Percentiles rank a stretch among this genome's conserved stretches.
Conservation (phyloP, 2,797 vertebrate genomes). For the Dryobates pubescens region DNA sequence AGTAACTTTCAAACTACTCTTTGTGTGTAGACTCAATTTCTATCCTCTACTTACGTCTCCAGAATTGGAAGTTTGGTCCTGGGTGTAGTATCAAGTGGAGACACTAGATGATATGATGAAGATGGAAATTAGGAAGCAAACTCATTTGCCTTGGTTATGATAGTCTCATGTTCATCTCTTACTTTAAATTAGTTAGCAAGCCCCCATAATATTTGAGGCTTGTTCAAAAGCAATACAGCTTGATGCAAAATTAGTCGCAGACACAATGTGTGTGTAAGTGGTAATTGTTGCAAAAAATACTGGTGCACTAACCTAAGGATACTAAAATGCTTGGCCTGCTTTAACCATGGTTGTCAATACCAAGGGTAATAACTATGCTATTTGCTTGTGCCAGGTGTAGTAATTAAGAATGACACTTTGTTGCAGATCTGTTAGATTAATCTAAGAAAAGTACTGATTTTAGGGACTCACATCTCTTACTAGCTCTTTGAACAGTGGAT, state of each 20-base stretch:
- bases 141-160: neutral
- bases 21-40: neutral
- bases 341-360: neutral
- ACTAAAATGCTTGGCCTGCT: neutral
- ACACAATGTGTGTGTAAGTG: neutral
- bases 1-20: neutral
- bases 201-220: neutral
- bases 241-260: neutral
- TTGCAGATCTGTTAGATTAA: neutral
- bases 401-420: neutral
- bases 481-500: neutral
- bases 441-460: neutral
- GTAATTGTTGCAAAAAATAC: neutral
- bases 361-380: neutral
- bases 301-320: neutral
- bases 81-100: neutral
- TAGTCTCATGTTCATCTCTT: neutral
- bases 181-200: neutral
- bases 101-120: neutral
- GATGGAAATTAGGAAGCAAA: neutral
- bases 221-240: neutral
- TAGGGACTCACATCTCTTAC: fast-evolving
- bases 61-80: neutral
- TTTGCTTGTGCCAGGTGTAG: neutral
- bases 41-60: neutral